These are phyloP conservation scores for Archilochus colubris DNA, from an alignment of 2,113 vertebrate genomes.

Conservation along the genomic window DNA sequence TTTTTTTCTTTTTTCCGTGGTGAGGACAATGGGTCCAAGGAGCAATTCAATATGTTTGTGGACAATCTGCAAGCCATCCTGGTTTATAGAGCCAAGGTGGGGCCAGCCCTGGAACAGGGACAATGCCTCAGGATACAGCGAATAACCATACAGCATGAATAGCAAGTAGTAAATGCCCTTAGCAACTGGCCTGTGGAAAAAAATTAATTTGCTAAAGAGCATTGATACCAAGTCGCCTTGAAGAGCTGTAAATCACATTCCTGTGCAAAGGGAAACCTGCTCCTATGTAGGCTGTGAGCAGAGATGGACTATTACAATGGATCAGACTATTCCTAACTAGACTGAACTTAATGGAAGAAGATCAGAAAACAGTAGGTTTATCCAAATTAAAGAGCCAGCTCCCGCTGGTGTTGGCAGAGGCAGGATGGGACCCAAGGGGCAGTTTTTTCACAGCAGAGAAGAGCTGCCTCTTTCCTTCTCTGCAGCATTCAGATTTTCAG, in stretches of 20 bases:
- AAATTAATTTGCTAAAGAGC: conserved; percentile 50
- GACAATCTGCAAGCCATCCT: background rate
- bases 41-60: background rate
- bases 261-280: background rate
- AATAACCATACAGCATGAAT: background rate
- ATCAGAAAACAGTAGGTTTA: background rate
- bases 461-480: background rate
- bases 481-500: background rate
- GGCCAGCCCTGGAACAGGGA: background rate
- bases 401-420: background rate
- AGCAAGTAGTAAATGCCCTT: conserved; percentile 5
- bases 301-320: background rate
- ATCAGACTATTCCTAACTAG: background rate
- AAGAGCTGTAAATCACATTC: conserved; percentile 32
- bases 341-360: background rate
- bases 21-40: background rate
- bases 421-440: background rate
- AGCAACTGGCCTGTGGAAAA: background rate
- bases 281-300: background rate
- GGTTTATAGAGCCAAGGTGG: background rate
- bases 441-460: background rate
- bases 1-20: background rate
- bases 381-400: background rate
- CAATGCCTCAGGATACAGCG: background rate
- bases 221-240: background rate